Percentiles rank a stretch among this genome's conserved stretches.
phyloP scores from a whole-genome alignment of 2,113 vertebrate genomes.

The Lethenteron camtschaticum region DNA sequence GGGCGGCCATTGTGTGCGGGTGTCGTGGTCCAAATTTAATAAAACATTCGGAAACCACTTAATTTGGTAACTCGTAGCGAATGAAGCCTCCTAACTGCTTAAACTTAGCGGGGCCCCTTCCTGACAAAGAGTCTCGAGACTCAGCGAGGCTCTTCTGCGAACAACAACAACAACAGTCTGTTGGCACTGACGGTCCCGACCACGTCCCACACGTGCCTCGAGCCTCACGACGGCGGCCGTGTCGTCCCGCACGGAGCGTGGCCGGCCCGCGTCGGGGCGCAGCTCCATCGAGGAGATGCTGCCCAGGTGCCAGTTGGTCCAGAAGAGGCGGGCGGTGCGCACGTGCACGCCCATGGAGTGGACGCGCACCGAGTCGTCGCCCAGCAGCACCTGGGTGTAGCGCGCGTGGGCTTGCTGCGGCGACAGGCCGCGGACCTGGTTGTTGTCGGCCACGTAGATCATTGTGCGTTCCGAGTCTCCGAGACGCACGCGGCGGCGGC shows the following conservation, averaged over 20 bases:
- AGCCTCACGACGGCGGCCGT: slow-evolving; percentile 33
- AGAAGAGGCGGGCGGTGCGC: slow-evolving; percentile 76
- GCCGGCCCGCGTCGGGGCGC: slow-evolving; percentile 10
- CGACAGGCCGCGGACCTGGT: slow-evolving; percentile 82
- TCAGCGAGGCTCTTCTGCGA: not conserved
- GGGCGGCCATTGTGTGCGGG: too few relatives aligned
- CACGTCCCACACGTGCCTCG: slow-evolving; percentile 53
- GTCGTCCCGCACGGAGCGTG: slow-evolving; percentile 24
- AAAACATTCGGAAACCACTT: too few relatives aligned
- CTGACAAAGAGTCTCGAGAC: too few relatives aligned
- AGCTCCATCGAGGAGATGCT: slow-evolving; percentile 69
- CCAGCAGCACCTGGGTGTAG: slow-evolving; percentile 82
- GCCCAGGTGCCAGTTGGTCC: slow-evolving; percentile 94
- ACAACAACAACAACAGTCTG: not conserved
- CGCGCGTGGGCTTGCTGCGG: slow-evolving; percentile 65
- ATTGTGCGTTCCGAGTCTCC: slow-evolving; percentile 44
- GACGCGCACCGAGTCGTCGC: slow-evolving; percentile 61
- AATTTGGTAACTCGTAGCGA: too few relatives aligned
- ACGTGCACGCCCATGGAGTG: slow-evolving; percentile 79
- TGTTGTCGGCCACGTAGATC: slow-evolving; percentile 82
- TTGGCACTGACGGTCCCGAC: too few relatives aligned
- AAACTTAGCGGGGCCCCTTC: too few relatives aligned
- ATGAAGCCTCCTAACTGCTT: too few relatives aligned
- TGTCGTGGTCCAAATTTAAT: too few relatives aligned
- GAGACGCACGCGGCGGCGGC: too few relatives aligned